Evolutionary conservation across 2,888 invertebrate species (phyloP).

Genomic region (Ryuthela nishihirai): DNA sequence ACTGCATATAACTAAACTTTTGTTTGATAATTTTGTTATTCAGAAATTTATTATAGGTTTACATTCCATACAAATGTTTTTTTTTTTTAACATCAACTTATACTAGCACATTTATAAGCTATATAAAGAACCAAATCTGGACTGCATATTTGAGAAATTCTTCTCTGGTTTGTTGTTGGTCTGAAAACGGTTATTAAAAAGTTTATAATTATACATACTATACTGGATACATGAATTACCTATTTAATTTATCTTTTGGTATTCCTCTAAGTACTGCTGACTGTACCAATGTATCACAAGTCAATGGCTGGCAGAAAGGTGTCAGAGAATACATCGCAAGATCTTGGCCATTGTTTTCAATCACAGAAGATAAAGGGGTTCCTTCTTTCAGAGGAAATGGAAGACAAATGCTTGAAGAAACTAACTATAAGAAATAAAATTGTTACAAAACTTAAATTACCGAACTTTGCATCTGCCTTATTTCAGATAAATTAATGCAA

Average conservation of each 20-base stretch:
- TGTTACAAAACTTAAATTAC: not conserved
- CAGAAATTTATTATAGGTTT: too few species aligned
- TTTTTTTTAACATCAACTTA: too few species aligned
- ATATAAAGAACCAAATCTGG: too few species aligned
- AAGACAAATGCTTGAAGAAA: constrained; percentile 12
- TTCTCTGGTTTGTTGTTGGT: too few species aligned
- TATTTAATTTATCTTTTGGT: constrained; percentile 11
- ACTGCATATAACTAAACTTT: too few species aligned
- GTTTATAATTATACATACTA: not conserved
- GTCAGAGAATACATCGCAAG: constrained; percentile 16
- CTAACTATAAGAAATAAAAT: constrained; percentile 11
- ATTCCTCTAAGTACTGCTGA: constrained; percentile 21
- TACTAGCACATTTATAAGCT: too few species aligned
- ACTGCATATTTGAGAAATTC: too few species aligned
- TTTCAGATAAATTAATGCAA: too few species aligned
- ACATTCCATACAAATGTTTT: too few species aligned
- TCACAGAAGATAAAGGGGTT: constrained; percentile 14
- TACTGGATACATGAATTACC: constrained; percentile 9
- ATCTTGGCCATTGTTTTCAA: constrained; percentile 13
- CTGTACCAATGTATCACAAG: constrained; percentile 14
- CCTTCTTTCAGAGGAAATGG: constrained; percentile 23
- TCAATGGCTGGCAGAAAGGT: constrained; percentile 14
- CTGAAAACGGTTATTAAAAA: not conserved
- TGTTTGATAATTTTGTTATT: too few species aligned
- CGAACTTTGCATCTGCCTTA: too few species aligned